Percentiles rank a stretch among this genome's conserved stretches.
phyloP scores from a whole-genome alignment of 2,797 vertebrate genomes.

The Phoebastria nigripes region DNA sequence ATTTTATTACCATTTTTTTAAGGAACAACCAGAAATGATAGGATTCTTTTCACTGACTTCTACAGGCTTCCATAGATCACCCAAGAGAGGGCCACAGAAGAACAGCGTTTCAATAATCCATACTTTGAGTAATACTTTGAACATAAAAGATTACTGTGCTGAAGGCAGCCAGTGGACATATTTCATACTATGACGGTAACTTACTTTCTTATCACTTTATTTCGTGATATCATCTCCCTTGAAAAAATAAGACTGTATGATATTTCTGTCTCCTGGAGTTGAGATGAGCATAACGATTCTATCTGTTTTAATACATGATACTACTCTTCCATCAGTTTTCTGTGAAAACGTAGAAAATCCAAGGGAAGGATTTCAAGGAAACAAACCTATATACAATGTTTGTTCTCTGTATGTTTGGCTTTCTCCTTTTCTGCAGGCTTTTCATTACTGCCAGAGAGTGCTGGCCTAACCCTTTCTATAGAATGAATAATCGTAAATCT shows the following conservation, averaged over 20 bases:
- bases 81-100: neutral
- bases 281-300: neutral
- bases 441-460: conserved; percentile 32
- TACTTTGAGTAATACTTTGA: conserved; percentile 36
- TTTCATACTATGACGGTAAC: conserved; percentile 23
- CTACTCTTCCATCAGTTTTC: neutral
- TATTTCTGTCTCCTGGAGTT: conserved; percentile 15
- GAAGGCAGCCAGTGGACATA: conserved; percentile 29
- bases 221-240: conserved; percentile 28
- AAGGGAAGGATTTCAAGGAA: neutral
- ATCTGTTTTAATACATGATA: neutral
- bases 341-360: neutral
- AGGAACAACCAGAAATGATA: neutral
- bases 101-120: conserved; percentile 18
- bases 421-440: neutral
- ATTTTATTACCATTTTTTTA: neutral
- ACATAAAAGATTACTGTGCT: conserved; percentile 43
- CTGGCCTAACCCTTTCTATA: conserved; percentile 50
- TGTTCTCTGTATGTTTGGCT: neutral
- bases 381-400: neutral
- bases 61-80: neutral
- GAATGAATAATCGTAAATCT: conserved; percentile 73
- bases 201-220: conserved; percentile 38
- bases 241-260: conserved; percentile 27
- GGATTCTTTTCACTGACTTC: neutral